Base-by-base conservation (phyloP, 2,888 invertebrate genomes). In the Petrolisthes cinctipes region DNA sequence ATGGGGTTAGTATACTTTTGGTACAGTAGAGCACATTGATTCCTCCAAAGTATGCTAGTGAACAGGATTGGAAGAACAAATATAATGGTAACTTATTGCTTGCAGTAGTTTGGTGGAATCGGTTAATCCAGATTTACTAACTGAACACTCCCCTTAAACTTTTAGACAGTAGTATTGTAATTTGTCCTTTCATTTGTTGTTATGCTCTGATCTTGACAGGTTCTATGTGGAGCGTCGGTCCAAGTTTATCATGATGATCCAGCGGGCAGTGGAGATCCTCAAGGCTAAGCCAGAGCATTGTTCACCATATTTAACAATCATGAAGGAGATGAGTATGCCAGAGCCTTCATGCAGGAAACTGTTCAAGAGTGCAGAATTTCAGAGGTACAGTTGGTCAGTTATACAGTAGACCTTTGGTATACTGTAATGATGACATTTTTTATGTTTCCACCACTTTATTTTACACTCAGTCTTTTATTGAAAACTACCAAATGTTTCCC, bases 171-270 rank as follows among this genome's bases (percentile, higher is more conserved):
- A 37, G 37, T 37, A 37, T 37, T 37, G 37, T 37, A 37, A 37
- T 37, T 37, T 37, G 37, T 2, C 37, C 37, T 37, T 37, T 37
- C 37, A 37, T 37, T 37, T 37, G 2, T 37, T 37, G 37, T 37
- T 37, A 37, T 37, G 37, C 37, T 37, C 37, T 37, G 37, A 37
- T 37, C 2, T 37, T 37, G 37, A 37, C 85, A 90, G 95, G 82
- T 97, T 96, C 92, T 95, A 94, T 92, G 93, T 93, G 0, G 94
- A 94, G 90, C 93, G 94, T 51, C 94, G 94, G 91, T 94, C 94
- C 11, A 94, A 94, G 91, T 93, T 94, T 76, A 92, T 94, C 56
- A 92, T 93, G 37, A 92, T 95, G 53, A 93, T 94, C 0, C 94
- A 95, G 91, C 93, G 94, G 90, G 93, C 95, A 66, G 93, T 95